Conservation (phyloP, 2,113 vertebrate species). For the Tychaedon coryphoeus region DNA sequence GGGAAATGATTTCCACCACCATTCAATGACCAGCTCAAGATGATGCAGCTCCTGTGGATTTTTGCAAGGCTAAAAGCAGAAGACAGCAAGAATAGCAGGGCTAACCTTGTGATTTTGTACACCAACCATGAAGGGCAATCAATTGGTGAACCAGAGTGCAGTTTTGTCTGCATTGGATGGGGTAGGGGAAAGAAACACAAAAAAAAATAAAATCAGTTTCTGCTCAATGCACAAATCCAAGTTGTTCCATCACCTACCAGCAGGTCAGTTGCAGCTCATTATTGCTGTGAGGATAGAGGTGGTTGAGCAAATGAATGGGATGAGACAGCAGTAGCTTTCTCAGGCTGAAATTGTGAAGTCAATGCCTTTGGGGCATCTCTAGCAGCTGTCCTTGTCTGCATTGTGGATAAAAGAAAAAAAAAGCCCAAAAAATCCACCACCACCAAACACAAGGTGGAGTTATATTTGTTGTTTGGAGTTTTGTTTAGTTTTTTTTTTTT, state of each 20-base stretch:
- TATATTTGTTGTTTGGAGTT: not conserved
- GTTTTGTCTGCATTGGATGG: not conserved
- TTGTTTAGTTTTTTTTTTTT: not conserved
- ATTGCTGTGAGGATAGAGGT: not conserved
- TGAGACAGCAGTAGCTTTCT: not conserved
- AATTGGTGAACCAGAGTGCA: not conserved
- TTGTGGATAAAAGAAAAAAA: not conserved
- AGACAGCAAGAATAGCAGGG: not conserved
- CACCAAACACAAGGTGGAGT: not conserved
- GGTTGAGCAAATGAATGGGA: not conserved
- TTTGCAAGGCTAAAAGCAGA: not conserved
- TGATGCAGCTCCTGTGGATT: not conserved
- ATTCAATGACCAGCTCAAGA: not conserved
- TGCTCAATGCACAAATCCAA: not conserved
- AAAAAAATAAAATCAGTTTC: not conserved
- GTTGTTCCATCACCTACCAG: not conserved
- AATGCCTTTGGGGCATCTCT: not conserved
- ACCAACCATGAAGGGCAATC: not conserved
- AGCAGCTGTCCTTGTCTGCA: not conserved
- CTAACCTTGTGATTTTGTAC: not conserved
- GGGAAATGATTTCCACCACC: not conserved
- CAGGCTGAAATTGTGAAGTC: not conserved
- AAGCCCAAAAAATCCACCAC: fast-evolving
- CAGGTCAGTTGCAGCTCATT: not conserved
- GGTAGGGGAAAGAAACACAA: not conserved